Percentiles rank a stretch among this genome's conserved stretches.
Evolutionary conservation across 2,888 invertebrate genomes (phyloP).

Genomic region (Melanotus villosus): DNA sequence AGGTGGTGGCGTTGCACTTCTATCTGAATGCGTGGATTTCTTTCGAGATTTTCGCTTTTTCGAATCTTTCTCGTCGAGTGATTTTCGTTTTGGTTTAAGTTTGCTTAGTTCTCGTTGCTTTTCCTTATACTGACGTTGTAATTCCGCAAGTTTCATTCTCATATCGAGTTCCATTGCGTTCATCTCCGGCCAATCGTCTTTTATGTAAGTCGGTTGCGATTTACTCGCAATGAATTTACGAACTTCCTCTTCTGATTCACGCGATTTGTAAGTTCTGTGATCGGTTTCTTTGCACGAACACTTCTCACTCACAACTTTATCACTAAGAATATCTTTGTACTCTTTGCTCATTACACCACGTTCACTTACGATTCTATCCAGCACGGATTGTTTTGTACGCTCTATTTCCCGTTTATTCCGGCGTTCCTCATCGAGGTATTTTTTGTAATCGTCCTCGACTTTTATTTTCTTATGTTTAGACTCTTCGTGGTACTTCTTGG

Average conservation of each 20-base stretch:
- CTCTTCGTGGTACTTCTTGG: constrained; percentile 60
- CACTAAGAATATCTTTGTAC: constrained; percentile 16
- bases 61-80: constrained; percentile 51
- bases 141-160: constrained; percentile 84
- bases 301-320: constrained; percentile 41
- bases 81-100: constrained; percentile 70
- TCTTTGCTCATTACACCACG: constrained; percentile 39
- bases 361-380: constrained; percentile 13
- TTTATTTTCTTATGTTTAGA: constrained; percentile 66
- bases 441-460: constrained; percentile 54
- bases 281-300: constrained; percentile 59
- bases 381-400: constrained; percentile 46
- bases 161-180: constrained; percentile 86
- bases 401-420: constrained; percentile 49
- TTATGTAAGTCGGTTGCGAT: constrained; percentile 59
- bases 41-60: constrained; percentile 71
- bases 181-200: constrained; percentile 70
- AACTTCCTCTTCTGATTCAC: constrained; percentile 67
- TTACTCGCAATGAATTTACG: constrained; percentile 64
- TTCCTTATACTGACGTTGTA: constrained; percentile 86
- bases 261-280: constrained; percentile 62
- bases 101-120: constrained; percentile 87
- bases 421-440: constrained; percentile 55
- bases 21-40: constrained; percentile 64
- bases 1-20: constrained; percentile 62